phyloP scores from a whole-genome alignment of 1,140 invertebrate genomes.

The honey bee (Apis mellifera) region Amel_HAv3.1 CM009936.2:10434501-10435000 shows the following conservation, averaged over 20 bases:
- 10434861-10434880: no score
- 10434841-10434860: background rate
- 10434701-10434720: slow-evolving; percentile 42
- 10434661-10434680: slow-evolving; percentile 8
- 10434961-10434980: no score
- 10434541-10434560: background rate
- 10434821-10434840: background rate
- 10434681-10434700: slow-evolving; percentile 20
- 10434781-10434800: no score
- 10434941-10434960: no score
- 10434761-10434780: background rate
- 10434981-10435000: no score
- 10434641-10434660: slow-evolving; percentile 19
- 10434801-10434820: background rate
- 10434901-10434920: no score
- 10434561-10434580: background rate
- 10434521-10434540: background rate
- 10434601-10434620: no score
- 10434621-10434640: slow-evolving; percentile 14
- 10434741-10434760: slow-evolving; percentile 52
- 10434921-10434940: no score
- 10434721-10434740: slow-evolving; percentile 23
- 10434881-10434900: no score
- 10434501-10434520: background rate
- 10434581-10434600: background rate